phyloP scores from a whole-genome alignment of 1,140 invertebrate genomes.

The Mya arenaria region DNA sequence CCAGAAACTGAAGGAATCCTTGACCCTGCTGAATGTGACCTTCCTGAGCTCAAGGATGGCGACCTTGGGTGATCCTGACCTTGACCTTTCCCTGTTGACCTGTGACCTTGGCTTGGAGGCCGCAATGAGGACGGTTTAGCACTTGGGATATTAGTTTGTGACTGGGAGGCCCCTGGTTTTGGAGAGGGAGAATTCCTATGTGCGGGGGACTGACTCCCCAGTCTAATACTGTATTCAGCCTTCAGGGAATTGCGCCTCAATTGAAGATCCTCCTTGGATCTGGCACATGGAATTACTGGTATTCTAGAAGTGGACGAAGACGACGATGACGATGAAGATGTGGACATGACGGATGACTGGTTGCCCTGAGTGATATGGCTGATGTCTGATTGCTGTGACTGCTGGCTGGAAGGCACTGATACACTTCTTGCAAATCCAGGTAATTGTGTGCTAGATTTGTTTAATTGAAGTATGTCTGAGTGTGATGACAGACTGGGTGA shows the following conservation, averaged over 20 bases:
- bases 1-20: conserved; percentile 31
- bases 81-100: conserved; percentile 20
- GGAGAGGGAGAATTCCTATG: neutral
- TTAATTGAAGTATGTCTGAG: conserved; percentile 28
- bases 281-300: conserved; percentile 10
- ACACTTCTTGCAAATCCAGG: neutral
- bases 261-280: conserved; percentile 19
- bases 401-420: conserved; percentile 46
- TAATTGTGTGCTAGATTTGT: neutral
- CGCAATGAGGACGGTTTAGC: too few species aligned
- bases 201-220: conserved; percentile 20
- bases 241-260: conserved; percentile 39
- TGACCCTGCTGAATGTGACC: conserved; percentile 43
- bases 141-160: too few species aligned
- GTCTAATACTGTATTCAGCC: conserved; percentile 44
- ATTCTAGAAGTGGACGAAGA: conserved; percentile 38
- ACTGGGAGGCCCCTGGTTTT: neutral
- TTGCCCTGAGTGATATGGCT: neutral
- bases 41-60: conserved; percentile 20
- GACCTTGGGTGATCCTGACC: conserved; percentile 38
- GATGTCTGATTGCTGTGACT: conserved; percentile 33
- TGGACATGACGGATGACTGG: conserved; percentile 9
- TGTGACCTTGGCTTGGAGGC: conserved; percentile 13
- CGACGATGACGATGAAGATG: conserved; percentile 14
- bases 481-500: conserved; percentile 31